phyloP scores from a whole-genome alignment of 2,797 vertebrate species.

The Phalloptychus januarius region DNA sequence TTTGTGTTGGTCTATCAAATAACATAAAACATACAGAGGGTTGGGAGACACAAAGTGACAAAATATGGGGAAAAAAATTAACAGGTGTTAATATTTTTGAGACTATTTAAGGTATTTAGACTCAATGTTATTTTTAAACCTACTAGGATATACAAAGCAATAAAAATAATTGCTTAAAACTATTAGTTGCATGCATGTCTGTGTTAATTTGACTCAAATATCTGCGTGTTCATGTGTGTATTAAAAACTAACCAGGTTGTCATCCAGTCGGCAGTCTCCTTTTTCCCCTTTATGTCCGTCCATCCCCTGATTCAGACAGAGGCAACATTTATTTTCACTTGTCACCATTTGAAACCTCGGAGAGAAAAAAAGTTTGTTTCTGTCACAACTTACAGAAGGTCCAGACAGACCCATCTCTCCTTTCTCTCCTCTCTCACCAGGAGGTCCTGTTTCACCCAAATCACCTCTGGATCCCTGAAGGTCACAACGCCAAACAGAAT shows the following conservation, averaged over 20 bases:
- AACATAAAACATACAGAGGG: background rate
- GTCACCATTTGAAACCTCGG: constrained; percentile 1
- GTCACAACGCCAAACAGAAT: constrained; percentile 4
- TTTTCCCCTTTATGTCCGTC: constrained; percentile 90
- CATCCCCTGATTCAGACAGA: constrained; percentile 79
- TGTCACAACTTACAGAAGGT: constrained; percentile 80
- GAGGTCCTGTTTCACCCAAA: constrained; percentile 82
- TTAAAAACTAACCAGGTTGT: constrained; percentile 87
- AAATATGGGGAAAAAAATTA: background rate
- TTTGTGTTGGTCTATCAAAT: background rate
- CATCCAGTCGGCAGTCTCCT: constrained; percentile 88
- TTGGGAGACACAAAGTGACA: background rate
- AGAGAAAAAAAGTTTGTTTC: constrained; percentile 8
- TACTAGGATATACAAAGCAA: background rate
- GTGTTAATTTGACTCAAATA: background rate
- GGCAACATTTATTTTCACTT: constrained; percentile 11
- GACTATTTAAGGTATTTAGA: background rate
- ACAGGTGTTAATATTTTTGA: background rate
- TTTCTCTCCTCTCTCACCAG: constrained; percentile 87
- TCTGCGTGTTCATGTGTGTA: background rate
- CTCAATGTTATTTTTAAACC: background rate
- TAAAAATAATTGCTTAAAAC: background rate
- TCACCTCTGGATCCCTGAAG: constrained; percentile 87
- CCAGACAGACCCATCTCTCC: constrained; percentile 91
- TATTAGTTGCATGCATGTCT: background rate